Base-by-base conservation (phyloP, 2,888 invertebrate species). In the Pterobdella sp. region DNA sequence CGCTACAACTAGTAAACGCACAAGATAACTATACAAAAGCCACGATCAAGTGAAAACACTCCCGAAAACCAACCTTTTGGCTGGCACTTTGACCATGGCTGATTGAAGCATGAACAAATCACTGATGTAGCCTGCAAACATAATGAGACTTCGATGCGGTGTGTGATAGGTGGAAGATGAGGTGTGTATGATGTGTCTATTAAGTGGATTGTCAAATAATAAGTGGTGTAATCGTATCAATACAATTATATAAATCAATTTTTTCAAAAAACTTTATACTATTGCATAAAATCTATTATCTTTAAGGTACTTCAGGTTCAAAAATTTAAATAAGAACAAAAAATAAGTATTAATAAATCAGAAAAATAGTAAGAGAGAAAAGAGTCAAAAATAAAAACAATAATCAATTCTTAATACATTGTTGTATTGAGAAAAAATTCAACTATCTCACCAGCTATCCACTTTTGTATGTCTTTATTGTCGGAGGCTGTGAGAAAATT, bases 121-220 rank as follows among this genome's bases (percentile, higher is more conserved):
- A 0, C 83, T 82, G 77, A 85, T 81, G 77, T 83, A 85, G 18
- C 82, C 84, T 1, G 83, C n/a, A n/a, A n/a, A n/a, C n/a, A n/a
- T n/a, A n/a, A n/a, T n/a, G n/a, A n/a, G n/a, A n/a, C n/a, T n/a
- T n/a, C n/a, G n/a, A n/a, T n/a, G n/a, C n/a, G n/a, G n/a, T n/a
- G n/a, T n/a, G n/a, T n/a, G n/a, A n/a, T n/a, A n/a, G n/a, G n/a
- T n/a, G n/a, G n/a, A n/a, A n/a, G n/a, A n/a, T n/a, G n/a, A n/a
- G n/a, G n/a, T n/a, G n/a, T n/a, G n/a, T n/a, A n/a, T n/a, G n/a
- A n/a, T n/a, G n/a, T n/a, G n/a, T n/a, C n/a, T n/a, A n/a, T n/a
- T n/a, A n/a, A n/a, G n/a, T n/a, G n/a, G n/a, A n/a, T n/a, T n/a
- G n/a, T n/a, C n/a, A n/a, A n/a, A n/a, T n/a, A n/a, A n/a, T n/a